Base-by-base conservation (phyloP, 2,797 vertebrate species). In the Poeciliopsis turneri region DNA sequence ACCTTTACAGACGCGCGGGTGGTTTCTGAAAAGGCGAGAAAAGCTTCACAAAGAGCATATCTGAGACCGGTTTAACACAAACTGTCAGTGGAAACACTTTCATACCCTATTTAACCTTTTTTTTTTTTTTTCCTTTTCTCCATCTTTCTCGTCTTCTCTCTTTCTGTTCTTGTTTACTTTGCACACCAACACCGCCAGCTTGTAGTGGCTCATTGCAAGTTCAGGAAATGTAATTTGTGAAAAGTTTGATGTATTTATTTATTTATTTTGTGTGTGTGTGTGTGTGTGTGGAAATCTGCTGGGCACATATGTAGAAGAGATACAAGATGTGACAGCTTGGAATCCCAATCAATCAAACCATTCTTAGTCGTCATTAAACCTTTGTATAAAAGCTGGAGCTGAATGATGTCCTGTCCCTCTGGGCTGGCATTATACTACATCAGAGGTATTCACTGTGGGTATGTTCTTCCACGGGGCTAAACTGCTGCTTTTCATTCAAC, bases 11-110 rank as follows among this genome's bases (percentile, higher is more conserved):
- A 92, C 64, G 77, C 76, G 85, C 85, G 74, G 90, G 91, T 59
- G 92, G 92, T 92, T 94, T 94, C 87, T 92, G 87, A 93, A 94
- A 93, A 93, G 91, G 91, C 57, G 92, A 90, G 90, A 93, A 91
- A 91, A 89, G 88, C 88, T 92, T 92, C 82, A 94, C 93, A 94
- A 93, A 95, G 88, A 92, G 80, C 92, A 80, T 78, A 89, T 93
- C 86, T 68, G 85, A 91, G 88, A 87, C 88, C 79, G 87, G 75
- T 87, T 92, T 88, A 91, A 94, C 89, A 90, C 92, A 93, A 93
- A 94, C 93, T 83, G 91, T 93, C 93, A 93, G 91, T 92, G 94
- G 93, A 95, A 95, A 95, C 82, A 90, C 84, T 92, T 88, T 87
- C 82, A 82, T 77, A 86, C 80, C 83, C 55, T 28, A 79, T 84